Base-by-base conservation (phyloP, 2,888 invertebrate genomes). In the Augochlorella aurata region DNA sequence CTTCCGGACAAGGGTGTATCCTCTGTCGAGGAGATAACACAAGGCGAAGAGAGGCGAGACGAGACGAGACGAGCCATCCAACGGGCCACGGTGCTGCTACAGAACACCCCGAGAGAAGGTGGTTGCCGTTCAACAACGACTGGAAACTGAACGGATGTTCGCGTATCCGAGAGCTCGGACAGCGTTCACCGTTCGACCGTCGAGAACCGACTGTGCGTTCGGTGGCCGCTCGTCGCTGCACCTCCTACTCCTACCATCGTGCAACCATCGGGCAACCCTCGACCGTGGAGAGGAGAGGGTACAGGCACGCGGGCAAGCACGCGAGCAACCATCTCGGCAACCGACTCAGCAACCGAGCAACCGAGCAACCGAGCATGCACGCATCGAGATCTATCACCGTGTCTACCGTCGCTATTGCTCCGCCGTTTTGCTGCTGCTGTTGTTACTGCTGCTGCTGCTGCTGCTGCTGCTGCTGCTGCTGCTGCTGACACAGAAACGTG, bases 141-240 rank as follows among this genome's bases (percentile, higher is more conserved):
- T 50, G 47, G 24, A 44, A 63, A 52, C 29, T 9, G n/a, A 49
- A 14, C 70, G 68, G 47, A 24, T 29, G 58, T 69, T 75, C 77
- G 68, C 76, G 73, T 77, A 78, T 65, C 44, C 74, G 70, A 38
- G 58, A 58, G 52, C 38, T 71, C 74, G 45, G 45, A 78, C 70
- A 85, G 89, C 84, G 88, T 88, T 87, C 88, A 88, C 89, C 82
- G 86, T 86, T 82, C 90, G 91, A 89, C 87, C 82, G 91, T 88
- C 90, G 89, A 89, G 89, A 85, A 90, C 87, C 91, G 92, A 93
- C 93, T 93, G 92, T 90, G 90, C 90, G 85, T 87, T 87, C 81
- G 80, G 85, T 78, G 80, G 80, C 81, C 65, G 69, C 73, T 82
- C 79, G 77, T 76, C 83, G 80, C 85, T 78, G 77, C 82, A 66